Conservation (phyloP, 1,140 invertebrate genomes). For the Cheumatopsyche charites region DNA sequence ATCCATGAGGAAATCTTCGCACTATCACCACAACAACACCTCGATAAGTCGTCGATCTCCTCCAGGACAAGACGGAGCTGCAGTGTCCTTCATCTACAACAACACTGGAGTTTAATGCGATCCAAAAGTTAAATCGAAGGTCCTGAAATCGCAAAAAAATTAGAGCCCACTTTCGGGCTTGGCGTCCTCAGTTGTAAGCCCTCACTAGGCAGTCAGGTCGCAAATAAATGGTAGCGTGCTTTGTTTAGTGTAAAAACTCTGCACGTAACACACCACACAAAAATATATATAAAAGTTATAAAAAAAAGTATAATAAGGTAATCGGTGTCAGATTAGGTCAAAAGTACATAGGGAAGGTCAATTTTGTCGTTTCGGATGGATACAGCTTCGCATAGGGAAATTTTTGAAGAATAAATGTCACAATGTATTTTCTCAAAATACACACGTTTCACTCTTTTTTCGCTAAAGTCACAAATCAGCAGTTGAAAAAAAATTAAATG, state of each 20-base stretch:
- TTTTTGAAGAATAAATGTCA: no score
- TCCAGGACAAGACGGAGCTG: slow-evolving; percentile 69
- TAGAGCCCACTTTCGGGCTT: no score
- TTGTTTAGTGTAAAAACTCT: slow-evolving; percentile 29
- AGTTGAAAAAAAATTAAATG: not conserved
- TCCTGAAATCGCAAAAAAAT: not conserved
- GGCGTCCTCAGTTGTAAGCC: no score
- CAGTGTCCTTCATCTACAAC: slow-evolving; percentile 76
- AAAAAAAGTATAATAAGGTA: not conserved
- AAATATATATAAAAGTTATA: slow-evolving; percentile 12
- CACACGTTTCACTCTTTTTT: no score
- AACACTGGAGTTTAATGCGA: slow-evolving; percentile 58
- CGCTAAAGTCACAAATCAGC: no score
- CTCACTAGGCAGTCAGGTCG: not conserved
- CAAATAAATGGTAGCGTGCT: slow-evolving; percentile 35
- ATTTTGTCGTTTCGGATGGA: not conserved
- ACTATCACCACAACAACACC: slow-evolving; percentile 73
- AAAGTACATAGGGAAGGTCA: no score
- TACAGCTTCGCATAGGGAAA: slow-evolving; percentile 19
- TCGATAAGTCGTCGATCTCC: slow-evolving; percentile 68
- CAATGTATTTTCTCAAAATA: no score
- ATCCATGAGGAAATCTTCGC: slow-evolving; percentile 80
- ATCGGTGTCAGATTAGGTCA: no score
- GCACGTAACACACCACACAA: slow-evolving; percentile 11
- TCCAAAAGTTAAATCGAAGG: not conserved